Evolutionary conservation across 2,888 invertebrate genomes (phyloP), one percentile per base, ranked within the genome.

Genomic region (Mimachlamys varia): DNA sequence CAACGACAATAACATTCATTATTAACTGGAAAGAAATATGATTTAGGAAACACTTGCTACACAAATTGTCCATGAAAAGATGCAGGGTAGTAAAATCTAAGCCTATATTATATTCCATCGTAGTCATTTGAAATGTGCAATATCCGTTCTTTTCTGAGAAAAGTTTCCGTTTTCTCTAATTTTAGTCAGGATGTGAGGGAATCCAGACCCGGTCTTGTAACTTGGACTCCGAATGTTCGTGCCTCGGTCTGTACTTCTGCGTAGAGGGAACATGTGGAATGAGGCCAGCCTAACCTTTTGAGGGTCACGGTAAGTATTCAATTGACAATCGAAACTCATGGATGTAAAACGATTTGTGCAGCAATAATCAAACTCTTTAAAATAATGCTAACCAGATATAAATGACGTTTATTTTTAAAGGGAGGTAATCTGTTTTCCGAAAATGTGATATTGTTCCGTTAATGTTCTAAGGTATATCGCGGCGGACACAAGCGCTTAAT

Each of bases 131-230:
- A 33, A 76, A 7, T 76, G 33, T 76, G 76, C 76, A 76, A 76
- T 76, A 76, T 76, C 76, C 76, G 76, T 33, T 33, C 76, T 76
- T 13, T 2, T 13, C 76, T 33, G 76, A 27, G 12, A 76, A 76
- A 12, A 33, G 27, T 76, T 76, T 76, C 76, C 76, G 33, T 22
- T 33, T 76, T 76, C 76, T 76, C 76, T 76, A 76, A 76, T 76
- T 76, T 76, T 76, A 76, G 76, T 76, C 76, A 76, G 76, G 76
- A 76, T 76, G 76, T 76, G 76, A 76, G 10, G 76, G 76, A 17
- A 76, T 76, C 76, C 76, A 15, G 76, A 76, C 76, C 15, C 76
- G 76, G 0, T 76, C 76, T 12, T 76, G 76, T 76, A 27, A 12
- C 76, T 13, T 15, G 17, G 76, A 76, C 76, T 5, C 33, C 12